Conservation (phyloP, 1,140 invertebrate genomes). For the Drosophila trapezifrons region DNA sequence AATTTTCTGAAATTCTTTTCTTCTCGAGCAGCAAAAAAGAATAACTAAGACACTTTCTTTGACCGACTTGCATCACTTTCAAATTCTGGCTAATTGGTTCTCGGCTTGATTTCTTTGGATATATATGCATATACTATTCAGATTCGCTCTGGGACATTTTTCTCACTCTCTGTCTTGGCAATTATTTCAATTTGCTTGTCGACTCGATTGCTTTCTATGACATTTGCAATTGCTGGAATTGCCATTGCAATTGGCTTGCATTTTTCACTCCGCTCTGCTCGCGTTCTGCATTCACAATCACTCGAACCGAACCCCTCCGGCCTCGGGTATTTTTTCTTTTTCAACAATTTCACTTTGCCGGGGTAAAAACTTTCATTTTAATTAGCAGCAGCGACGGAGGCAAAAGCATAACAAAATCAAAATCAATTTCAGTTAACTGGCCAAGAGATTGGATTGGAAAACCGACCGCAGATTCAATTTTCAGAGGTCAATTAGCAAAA, state of each 20-base stretch:
- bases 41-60: conserved; percentile 22
- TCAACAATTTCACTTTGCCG: conserved; percentile 66
- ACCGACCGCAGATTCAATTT: conserved; percentile 75
- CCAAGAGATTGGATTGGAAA: conserved; percentile 58
- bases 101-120: conserved; percentile 17
- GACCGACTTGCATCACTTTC: conserved; percentile 41
- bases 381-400: conserved; percentile 54
- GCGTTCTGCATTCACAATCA: conserved; percentile 36
- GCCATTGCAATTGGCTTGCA: conserved; percentile 31
- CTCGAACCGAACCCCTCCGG: conserved; percentile 8
- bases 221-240: conserved; percentile 46
- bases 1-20: not conserved
- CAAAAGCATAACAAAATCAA: conserved; percentile 53
- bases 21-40: not conserved
- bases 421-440: conserved; percentile 66
- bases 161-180: conserved; percentile 31
- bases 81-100: conserved; percentile 16
- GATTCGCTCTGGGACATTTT: conserved; percentile 14
- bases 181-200: conserved; percentile 52
- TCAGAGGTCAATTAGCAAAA: conserved; percentile 74
- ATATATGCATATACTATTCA: not conserved
- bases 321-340: conserved; percentile 16
- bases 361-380: conserved; percentile 74
- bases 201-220: conserved; percentile 50
- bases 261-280: conserved; percentile 8